Conservation (phyloP, 2,797 vertebrate species). For the Mormyrus hasselquistii region DNA sequence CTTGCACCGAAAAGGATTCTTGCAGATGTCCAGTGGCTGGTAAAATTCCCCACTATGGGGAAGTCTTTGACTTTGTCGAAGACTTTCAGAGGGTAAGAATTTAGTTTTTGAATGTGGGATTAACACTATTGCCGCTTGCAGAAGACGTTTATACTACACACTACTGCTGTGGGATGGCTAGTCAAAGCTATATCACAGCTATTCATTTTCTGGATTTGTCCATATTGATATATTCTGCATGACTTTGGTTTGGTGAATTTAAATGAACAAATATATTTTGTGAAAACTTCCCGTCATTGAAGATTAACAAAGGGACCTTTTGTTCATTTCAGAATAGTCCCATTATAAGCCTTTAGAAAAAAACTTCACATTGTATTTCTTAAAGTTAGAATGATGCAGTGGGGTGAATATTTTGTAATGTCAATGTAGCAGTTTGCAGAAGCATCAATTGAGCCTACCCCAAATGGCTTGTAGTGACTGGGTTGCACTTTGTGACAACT, state of each 20-base stretch:
- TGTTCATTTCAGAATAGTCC: background rate
- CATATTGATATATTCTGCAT: background rate
- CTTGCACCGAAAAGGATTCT: slow-evolving; percentile 64
- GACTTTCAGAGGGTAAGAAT: slow-evolving; percentile 77
- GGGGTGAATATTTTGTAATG: background rate
- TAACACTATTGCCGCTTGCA: background rate
- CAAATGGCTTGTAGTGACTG: background rate
- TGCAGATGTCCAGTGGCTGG: slow-evolving; percentile 68
- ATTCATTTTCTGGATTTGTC: background rate
- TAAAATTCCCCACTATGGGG: slow-evolving; percentile 71
- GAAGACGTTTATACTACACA: background rate
- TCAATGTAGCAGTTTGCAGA: background rate
- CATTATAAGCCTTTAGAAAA: background rate
- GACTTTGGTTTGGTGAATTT: background rate
- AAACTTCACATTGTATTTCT: background rate
- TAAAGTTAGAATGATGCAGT: background rate
- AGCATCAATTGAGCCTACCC: background rate
- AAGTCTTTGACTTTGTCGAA: slow-evolving; percentile 69
- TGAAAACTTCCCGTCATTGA: background rate
- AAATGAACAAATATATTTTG: background rate
- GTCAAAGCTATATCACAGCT: background rate
- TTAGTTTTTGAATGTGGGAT: background rate
- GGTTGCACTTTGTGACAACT: background rate
- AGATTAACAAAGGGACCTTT: background rate
- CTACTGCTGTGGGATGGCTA: background rate